Conservation (phyloP, 2,888 invertebrate genomes). For the Rhamphomyia laevipes region DNA sequence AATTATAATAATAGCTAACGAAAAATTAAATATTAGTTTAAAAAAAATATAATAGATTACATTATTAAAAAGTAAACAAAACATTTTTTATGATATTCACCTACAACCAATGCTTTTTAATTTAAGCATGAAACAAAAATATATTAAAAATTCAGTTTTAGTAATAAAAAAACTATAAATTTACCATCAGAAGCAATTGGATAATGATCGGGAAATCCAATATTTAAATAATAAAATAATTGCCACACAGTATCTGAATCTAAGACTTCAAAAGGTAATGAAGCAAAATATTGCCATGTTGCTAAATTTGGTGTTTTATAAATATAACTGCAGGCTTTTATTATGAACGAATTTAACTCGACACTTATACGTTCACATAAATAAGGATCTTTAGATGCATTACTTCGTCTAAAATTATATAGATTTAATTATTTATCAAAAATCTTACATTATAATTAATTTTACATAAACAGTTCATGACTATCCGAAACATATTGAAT, state of each 20-base stretch:
- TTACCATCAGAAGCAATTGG: slow-evolving; percentile 17
- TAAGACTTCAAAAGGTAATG: slow-evolving; percentile 54
- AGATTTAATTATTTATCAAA: neutral
- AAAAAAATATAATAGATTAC: too few relatives aligned
- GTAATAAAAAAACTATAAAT: neutral
- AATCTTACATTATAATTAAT: neutral
- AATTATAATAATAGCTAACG: too few relatives aligned
- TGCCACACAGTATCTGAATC: slow-evolving; percentile 50
- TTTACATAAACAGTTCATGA: slow-evolving; percentile 30
- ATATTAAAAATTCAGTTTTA: neutral
- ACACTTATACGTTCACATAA: slow-evolving; percentile 48
- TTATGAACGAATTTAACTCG: slow-evolving; percentile 62
- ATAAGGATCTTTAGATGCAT: slow-evolving; percentile 35
- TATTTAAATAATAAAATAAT: slow-evolving; percentile 50
- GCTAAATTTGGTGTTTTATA: slow-evolving; percentile 60
- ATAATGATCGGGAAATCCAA: slow-evolving; percentile 39
- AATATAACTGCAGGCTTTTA: slow-evolving; percentile 55
- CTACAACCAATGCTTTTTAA: neutral
- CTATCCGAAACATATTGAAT: slow-evolving; percentile 63
- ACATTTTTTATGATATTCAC: too few relatives aligned
- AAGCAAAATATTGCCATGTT: slow-evolving; percentile 72
- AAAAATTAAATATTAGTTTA: too few relatives aligned
- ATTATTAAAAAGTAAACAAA: too few relatives aligned
- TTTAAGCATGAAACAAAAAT: slow-evolving; percentile 4
- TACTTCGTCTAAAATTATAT: slow-evolving; percentile 23